These are phyloP conservation scores for Cyrtodaria siliqua DNA, from an alignment of 2,888 invertebrate species.

Conservation along the genomic window DNA sequence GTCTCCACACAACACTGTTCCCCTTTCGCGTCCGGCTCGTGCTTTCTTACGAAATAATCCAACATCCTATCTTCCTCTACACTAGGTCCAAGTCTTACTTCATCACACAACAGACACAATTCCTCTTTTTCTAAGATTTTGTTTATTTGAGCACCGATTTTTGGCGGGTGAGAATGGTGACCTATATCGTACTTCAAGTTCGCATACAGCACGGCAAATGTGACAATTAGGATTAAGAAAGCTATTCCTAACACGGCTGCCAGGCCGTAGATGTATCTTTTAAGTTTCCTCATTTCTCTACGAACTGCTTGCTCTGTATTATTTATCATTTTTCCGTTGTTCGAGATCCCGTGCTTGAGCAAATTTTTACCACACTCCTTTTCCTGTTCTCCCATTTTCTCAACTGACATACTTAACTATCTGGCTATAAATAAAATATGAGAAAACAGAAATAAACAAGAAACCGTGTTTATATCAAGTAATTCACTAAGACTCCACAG, in stretches of 20 bases:
- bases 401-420: not conserved
- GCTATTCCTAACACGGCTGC: conserved; percentile 65
- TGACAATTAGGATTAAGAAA: conserved; percentile 74
- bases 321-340: conserved; percentile 16
- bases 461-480: no score
- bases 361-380: conserved; percentile 24
- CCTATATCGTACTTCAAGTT: conserved; percentile 77
- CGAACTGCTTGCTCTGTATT: conserved; percentile 1
- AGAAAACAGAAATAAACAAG: no score
- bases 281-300: conserved; percentile 35
- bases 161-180: conserved; percentile 79
- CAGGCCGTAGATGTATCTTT: conserved; percentile 58
- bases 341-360: conserved; percentile 14
- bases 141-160: conserved; percentile 79
- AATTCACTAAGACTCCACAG: no score
- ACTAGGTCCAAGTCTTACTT: conserved; percentile 77
- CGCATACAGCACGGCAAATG: conserved; percentile 75
- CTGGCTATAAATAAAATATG: no score
- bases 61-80: conserved; percentile 76
- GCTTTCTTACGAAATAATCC: conserved; percentile 73
- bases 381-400: conserved; percentile 38
- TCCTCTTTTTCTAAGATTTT: conserved; percentile 77
- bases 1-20: conserved; percentile 81
- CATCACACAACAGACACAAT: conserved; percentile 77
- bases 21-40: conserved; percentile 60